Evolutionary conservation across 92 coral and sea anemone species (phyloP), one percentile per base, ranked within the genome.

Genomic region (Galaxea fascicularis): DNA sequence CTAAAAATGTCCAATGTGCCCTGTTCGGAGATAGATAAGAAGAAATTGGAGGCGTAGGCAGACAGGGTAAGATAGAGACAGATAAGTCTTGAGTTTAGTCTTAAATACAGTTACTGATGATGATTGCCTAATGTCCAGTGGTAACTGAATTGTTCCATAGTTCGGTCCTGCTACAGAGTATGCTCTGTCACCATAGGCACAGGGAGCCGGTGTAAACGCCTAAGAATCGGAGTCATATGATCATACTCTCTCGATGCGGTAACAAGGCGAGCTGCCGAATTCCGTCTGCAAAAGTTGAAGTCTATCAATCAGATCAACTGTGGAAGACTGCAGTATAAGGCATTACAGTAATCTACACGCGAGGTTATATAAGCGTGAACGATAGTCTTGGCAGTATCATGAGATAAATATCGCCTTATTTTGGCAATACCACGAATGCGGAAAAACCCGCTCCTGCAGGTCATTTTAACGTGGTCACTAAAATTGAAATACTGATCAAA

Each of bases 211-310:
- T 59, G 65, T 59, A 59, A 59, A 59, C 21, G 65, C 65, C 8
- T 59, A 59, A 59, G 65, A 8, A 59, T 59, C 65, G 65, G 8
- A 10, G 65, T 59, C 10, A 59, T 59, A 59, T 59, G 65, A 8
- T 59, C 65, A 59, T 59, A 21, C 65, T 59, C 18, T 59, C 65
- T 59, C 17, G 65, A 59, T 21, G 65, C 65, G 65, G 27, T 59
- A 59, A 59, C 65, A 59, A 59, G 65, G 65, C 65, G 65, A 59
- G 27, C 65, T 59, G 65, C 65, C 18, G 65, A 59, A 59, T 13
- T 7, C 12, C 9, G 10, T 59, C 65, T 59, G 65, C 17, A 59
- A 18, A 59, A 59, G 65, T 59, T 59, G 65, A 59, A 59, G 65
- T 0, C 65, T 59, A 59, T 0, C 7, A 59, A 59, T 59, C 65